phyloP scores from a whole-genome alignment of 1,140 invertebrate species.

The Aphaenogaster floridana region DNA sequence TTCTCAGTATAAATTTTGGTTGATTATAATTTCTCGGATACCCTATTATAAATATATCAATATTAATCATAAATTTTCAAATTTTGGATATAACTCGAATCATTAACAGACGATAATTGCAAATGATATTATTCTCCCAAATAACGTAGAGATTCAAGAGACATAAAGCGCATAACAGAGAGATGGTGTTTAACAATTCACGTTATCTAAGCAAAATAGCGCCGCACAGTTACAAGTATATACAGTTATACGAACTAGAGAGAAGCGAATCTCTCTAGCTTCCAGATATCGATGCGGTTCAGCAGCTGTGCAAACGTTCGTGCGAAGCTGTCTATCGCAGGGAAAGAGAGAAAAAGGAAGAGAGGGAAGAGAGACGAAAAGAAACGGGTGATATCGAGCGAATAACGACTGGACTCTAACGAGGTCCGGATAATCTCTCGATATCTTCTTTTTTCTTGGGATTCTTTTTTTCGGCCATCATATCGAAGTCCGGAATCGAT shows the following conservation, averaged over 20 bases:
- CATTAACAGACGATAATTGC: not conserved
- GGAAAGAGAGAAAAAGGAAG: not conserved
- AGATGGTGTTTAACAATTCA: not conserved
- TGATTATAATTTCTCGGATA: not conserved
- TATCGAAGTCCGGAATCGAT: slow-evolving; percentile 54
- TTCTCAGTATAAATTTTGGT: not conserved
- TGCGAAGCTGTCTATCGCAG: slow-evolving; percentile 3
- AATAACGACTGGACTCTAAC: slow-evolving; percentile 58
- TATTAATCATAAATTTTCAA: not conserved
- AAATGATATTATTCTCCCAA: not conserved
- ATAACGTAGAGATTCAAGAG: not conserved
- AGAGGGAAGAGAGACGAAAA: not conserved
- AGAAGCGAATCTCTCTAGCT: slow-evolving; percentile 14
- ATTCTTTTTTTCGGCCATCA: slow-evolving; percentile 40
- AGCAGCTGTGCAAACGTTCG: slow-evolving; percentile 55
- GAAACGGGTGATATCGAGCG: slow-evolving; percentile 18
- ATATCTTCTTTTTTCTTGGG: slow-evolving; percentile 33
- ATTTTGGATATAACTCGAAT: not conserved
- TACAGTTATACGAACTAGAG: not conserved
- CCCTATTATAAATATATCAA: not conserved
- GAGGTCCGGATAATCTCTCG: slow-evolving; percentile 56
- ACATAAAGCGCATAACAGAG: not conserved
- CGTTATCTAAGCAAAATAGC: slow-evolving; percentile 11
- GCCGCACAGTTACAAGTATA: not conserved
- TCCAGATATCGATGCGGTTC: slow-evolving; percentile 36